Percentiles rank a stretch among this genome's conserved stretches.
phyloP scores from a whole-genome alignment of 1,140 invertebrate species.

The Aleiodes sp. region DNA sequence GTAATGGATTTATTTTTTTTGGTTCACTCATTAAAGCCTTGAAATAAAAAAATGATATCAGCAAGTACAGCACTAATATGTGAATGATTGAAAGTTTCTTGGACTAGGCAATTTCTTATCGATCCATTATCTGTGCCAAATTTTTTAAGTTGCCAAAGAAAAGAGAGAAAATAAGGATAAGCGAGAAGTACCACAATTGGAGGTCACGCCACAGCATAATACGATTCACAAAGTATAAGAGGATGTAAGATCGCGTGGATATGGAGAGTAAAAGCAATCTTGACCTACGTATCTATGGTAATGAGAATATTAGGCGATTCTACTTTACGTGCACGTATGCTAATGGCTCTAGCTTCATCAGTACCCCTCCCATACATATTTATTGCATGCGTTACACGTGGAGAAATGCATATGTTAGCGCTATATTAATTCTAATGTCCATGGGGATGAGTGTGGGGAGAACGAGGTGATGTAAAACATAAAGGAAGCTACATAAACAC shows the following conservation, averaged over 20 bases:
- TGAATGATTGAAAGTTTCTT: neutral
- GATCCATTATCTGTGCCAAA: constrained; percentile 26
- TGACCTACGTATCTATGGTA: constrained; percentile 42
- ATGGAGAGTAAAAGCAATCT: constrained; percentile 40
- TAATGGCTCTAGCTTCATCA: constrained; percentile 28
- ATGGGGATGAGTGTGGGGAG: neutral
- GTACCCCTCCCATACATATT: constrained; percentile 29
- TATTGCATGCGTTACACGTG: constrained; percentile 21
- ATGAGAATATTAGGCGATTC: constrained; percentile 40
- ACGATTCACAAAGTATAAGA: neutral
- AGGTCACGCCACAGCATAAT: constrained; percentile 22
- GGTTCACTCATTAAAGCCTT: neutral
- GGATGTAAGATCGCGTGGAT: constrained; percentile 36
- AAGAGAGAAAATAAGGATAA: neutral
- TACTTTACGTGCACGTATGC: constrained; percentile 38
- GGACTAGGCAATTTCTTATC: neutral
- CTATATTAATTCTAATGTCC: constrained; percentile 1
- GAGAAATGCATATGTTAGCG: constrained; percentile 18
- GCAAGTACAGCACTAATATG: neutral
- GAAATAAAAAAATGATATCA: no score
- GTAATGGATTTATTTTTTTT: neutral
- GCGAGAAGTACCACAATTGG: neutral
- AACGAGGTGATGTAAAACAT: constrained; percentile 1
- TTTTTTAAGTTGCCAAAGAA: neutral
- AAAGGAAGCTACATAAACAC: constrained; percentile 1